phyloP scores from a whole-genome alignment of 2,797 vertebrate species.

The Schizothorax lantsangensis region DNA sequence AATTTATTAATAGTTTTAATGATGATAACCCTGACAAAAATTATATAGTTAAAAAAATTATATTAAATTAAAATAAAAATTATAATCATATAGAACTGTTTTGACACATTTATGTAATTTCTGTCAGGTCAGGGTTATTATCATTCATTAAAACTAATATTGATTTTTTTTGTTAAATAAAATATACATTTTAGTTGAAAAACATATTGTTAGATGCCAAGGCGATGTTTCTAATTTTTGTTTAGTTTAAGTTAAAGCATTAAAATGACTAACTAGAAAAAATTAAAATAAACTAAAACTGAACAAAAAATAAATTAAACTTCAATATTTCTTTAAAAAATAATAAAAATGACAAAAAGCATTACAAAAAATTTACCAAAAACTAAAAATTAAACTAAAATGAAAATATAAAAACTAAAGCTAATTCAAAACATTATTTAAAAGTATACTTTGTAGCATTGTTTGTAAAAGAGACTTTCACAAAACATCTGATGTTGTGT shows the following conservation, averaged over 20 bases:
- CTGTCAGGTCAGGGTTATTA: background rate
- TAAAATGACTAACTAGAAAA: too few species aligned
- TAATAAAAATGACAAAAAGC: too few species aligned
- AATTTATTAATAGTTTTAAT: background rate
- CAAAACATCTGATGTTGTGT: background rate
- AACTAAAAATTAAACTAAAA: too few species aligned
- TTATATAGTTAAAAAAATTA: background rate
- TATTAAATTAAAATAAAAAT: background rate
- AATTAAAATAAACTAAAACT: background rate
- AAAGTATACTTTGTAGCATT: background rate
- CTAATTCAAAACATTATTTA: background rate
- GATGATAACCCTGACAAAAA: background rate
- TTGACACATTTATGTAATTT: background rate
- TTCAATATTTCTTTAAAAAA: background rate
- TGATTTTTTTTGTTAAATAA: background rate
- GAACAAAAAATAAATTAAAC: background rate
- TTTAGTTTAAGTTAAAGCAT: background rate
- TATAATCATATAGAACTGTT: background rate
- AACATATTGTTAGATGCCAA: too few species aligned
- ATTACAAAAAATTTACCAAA: too few species aligned
- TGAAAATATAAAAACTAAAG: too few species aligned
- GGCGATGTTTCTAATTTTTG: background rate
- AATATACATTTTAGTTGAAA: too few species aligned
- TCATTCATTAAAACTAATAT: background rate
- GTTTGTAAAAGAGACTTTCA: background rate